Percentiles rank a stretch among this genome's conserved stretches.
phyloP scores from a whole-genome alignment of 1,140 invertebrate genomes.

The Psix sp. region DNA sequence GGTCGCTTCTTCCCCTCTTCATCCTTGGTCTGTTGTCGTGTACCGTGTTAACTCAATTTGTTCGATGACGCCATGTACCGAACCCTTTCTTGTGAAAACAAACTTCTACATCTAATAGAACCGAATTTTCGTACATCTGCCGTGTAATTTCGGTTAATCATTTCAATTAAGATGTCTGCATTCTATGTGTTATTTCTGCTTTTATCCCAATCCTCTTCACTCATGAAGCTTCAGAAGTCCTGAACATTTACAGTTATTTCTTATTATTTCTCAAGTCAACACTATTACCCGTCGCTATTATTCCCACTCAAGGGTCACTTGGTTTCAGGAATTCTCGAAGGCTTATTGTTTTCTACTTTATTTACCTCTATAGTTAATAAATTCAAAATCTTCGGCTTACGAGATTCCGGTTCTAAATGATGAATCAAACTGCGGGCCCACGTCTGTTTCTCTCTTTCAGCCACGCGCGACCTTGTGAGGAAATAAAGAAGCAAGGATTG shows the following conservation, averaged over 20 bases:
- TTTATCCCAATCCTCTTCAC: too few relatives aligned
- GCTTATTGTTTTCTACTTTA: conserved; percentile 43
- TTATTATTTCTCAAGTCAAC: too few relatives aligned
- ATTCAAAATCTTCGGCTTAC: conserved; percentile 46
- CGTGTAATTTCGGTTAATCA: conserved; percentile 44
- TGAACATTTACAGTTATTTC: too few relatives aligned
- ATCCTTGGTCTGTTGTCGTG: conserved; percentile 50
- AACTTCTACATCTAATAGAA: conserved; percentile 45
- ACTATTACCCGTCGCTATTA: background rate
- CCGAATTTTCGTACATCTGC: conserved; percentile 13
- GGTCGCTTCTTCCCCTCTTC: conserved; percentile 11
- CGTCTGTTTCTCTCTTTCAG: conserved; percentile 34
- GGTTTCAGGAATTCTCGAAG: conserved; percentile 22
- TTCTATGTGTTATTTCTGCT: too few relatives aligned
- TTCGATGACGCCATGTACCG: conserved; percentile 54
- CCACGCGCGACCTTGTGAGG: conserved; percentile 10
- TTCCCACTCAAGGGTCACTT: conserved; percentile 9
- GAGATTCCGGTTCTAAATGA: conserved; percentile 48
- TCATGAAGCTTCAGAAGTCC: too few relatives aligned
- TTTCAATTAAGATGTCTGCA: conserved; percentile 23
- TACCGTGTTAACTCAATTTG: conserved; percentile 63
- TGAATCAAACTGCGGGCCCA: conserved; percentile 39
- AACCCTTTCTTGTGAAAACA: conserved; percentile 58
- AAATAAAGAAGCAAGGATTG: conserved; percentile 29
- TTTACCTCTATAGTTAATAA: conserved; percentile 38